Evolutionary conservation across 2,888 invertebrate species (phyloP).

Genomic region (Mythimna impura): DNA sequence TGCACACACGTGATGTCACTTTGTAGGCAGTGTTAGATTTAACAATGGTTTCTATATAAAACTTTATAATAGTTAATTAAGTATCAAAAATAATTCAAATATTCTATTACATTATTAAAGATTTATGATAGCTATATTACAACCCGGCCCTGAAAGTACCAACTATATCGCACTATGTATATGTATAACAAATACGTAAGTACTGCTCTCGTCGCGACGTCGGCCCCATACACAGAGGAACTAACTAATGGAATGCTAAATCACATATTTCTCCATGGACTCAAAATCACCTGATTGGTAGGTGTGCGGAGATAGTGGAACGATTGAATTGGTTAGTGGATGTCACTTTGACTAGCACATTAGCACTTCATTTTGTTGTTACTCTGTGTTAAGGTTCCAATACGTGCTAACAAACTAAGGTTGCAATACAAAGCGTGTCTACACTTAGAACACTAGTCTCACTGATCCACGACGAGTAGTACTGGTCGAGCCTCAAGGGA

Average conservation of each 20-base stretch:
- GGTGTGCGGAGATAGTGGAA: no score
- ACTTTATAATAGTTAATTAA: constrained; percentile 77
- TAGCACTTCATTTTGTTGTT: constrained; percentile 6
- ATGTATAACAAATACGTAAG: constrained; percentile 30
- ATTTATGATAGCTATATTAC: constrained; percentile 73
- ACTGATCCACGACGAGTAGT: constrained; percentile 69
- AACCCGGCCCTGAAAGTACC: constrained; percentile 72
- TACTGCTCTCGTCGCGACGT: constrained; percentile 28
- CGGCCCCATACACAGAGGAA: constrained; percentile 7
- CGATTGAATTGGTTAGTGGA: neutral
- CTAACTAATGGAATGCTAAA: constrained; percentile 9
- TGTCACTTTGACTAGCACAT: neutral
- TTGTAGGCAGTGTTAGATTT: constrained; percentile 74
- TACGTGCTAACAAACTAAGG: constrained; percentile 18
- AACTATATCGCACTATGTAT: constrained; percentile 58
- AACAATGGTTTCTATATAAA: constrained; percentile 73
- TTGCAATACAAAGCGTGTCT: constrained; percentile 55
- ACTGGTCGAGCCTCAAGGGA: constrained; percentile 17
- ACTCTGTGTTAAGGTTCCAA: neutral
- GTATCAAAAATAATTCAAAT: constrained; percentile 85
- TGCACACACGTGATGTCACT: constrained; percentile 76
- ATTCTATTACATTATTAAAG: constrained; percentile 73
- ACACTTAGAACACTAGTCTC: constrained; percentile 69
- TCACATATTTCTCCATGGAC: neutral
- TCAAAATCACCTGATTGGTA: neutral